Conservation (phyloP, 2,888 invertebrate genomes). For the Sylvicola fuscatus region DNA sequence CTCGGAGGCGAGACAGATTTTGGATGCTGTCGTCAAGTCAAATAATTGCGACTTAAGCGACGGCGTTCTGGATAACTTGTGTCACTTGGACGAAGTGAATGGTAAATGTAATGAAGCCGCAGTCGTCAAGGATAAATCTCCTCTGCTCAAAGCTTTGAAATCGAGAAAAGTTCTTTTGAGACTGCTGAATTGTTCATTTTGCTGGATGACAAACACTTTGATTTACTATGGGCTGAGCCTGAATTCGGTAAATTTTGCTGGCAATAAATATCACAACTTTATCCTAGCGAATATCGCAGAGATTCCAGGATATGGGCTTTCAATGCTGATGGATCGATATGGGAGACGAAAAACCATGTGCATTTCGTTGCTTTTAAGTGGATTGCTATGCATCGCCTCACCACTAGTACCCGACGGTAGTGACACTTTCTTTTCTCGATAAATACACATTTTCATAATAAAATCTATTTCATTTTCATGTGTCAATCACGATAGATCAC, state of each 20-base stretch:
- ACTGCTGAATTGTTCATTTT: constrained; percentile 35
- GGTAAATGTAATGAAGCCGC: too few species aligned
- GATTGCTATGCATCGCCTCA: constrained; percentile 15
- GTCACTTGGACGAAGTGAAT: background rate
- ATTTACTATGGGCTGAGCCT: constrained; percentile 53
- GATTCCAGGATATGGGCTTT: constrained; percentile 41
- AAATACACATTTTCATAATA: too few species aligned
- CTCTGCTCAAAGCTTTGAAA: too few species aligned
- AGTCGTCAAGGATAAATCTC: too few species aligned
- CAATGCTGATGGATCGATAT: constrained; percentile 32
- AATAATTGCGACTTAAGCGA: constrained; percentile 32
- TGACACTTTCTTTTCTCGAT: background rate
- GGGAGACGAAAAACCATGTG: constrained; percentile 37
- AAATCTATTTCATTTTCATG: too few species aligned
- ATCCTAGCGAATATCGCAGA: constrained; percentile 29
- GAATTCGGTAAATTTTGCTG: constrained; percentile 42
- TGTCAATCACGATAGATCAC: too few species aligned
- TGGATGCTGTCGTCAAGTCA: constrained; percentile 35
- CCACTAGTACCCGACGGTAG: constrained; percentile 15
- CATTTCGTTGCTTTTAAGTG: constrained; percentile 34
- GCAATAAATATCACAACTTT: constrained; percentile 51
- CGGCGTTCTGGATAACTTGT: constrained; percentile 17
- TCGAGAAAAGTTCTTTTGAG: background rate
- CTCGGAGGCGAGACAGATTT: constrained; percentile 29
- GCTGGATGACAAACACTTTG: constrained; percentile 51